Percentiles rank a stretch among this genome's conserved stretches.
These are phyloP conservation scores for Caenorhabditis angaria DNA, from an alignment of 2,888 invertebrate species.

Conservation along the genomic window DNA sequence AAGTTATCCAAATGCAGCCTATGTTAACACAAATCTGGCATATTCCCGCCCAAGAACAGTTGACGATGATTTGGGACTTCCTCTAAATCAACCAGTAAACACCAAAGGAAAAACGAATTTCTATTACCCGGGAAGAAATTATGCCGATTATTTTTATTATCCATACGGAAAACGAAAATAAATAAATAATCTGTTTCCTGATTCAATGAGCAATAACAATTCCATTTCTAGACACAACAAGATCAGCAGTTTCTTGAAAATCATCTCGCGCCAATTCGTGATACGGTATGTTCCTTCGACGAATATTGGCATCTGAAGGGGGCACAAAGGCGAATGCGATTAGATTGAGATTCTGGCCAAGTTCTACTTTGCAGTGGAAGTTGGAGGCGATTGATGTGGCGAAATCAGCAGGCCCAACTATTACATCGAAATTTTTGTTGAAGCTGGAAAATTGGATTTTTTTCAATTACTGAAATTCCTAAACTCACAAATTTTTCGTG, in stretches of 20 bases:
- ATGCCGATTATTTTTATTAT: slow-evolving; percentile 23
- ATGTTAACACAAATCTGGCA: slow-evolving; percentile 27
- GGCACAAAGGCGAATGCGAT: slow-evolving; percentile 28
- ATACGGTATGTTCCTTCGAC: slow-evolving; percentile 19
- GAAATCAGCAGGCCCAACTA: slow-evolving; percentile 50
- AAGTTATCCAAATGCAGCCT: slow-evolving; percentile 26
- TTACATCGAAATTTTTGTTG: slow-evolving; percentile 50
- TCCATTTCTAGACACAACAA: slow-evolving; percentile 39
- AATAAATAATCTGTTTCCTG: neutral
- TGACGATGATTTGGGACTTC: slow-evolving; percentile 52
- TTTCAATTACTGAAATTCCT: neutral
- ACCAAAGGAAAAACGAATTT: slow-evolving; percentile 36
- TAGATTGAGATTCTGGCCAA: slow-evolving; percentile 31
- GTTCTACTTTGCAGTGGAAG: slow-evolving; percentile 55
- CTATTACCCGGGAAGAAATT: slow-evolving; percentile 34
- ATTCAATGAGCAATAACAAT: slow-evolving; percentile 13
- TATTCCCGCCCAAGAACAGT: slow-evolving; percentile 37
- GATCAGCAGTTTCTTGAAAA: slow-evolving; percentile 24
- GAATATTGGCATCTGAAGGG: neutral
- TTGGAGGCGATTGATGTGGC: slow-evolving; percentile 48
- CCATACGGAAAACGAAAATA: neutral
- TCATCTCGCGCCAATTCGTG: slow-evolving; percentile 39
- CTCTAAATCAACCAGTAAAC: slow-evolving; percentile 39
- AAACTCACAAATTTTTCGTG: slow-evolving; percentile 44
- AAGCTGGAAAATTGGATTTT: slow-evolving; percentile 37